Conservation (phyloP, 2,113 vertebrate species). For the Lutjanus erythropterus region DNA sequence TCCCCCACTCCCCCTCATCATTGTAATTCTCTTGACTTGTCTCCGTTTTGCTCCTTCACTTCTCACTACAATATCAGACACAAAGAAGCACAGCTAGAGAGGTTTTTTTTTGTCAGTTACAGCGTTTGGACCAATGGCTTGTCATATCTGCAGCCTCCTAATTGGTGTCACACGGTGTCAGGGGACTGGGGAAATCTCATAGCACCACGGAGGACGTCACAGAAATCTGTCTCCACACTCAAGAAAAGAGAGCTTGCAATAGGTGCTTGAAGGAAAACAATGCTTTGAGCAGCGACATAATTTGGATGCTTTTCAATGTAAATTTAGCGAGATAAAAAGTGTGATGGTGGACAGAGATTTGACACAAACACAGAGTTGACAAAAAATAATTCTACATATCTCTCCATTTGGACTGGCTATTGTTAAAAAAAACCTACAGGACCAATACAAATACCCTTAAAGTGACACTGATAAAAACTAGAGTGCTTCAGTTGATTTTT, state of each 20-base stretch:
- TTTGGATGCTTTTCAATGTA: constrained; percentile 18
- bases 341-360: constrained; percentile 4
- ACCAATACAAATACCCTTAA: no score
- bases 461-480: no score
- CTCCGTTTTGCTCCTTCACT: constrained; percentile 33
- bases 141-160: constrained; percentile 63
- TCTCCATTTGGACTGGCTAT: no score
- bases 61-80: constrained; percentile 29
- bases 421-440: no score
- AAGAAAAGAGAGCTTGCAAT: constrained; percentile 13
- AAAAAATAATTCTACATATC: constrained; percentile 18
- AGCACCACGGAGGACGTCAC: constrained; percentile 25
- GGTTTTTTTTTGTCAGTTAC: constrained; percentile 52
- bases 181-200: constrained; percentile 36
- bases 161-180: constrained; percentile 67
- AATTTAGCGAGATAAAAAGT: neutral
- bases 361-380: constrained; percentile 2
- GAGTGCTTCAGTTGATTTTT: no score
- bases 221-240: constrained; percentile 26
- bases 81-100: constrained; percentile 28
- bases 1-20: neutral
- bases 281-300: neutral
- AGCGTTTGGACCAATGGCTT: constrained; percentile 62
- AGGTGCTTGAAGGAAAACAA: neutral
- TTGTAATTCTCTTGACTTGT: constrained; percentile 27